Evolutionary conservation across 2,113 vertebrate genomes (phyloP), one percentile per base, ranked within the genome.

Genomic region (Coracopsis vasa): DNA sequence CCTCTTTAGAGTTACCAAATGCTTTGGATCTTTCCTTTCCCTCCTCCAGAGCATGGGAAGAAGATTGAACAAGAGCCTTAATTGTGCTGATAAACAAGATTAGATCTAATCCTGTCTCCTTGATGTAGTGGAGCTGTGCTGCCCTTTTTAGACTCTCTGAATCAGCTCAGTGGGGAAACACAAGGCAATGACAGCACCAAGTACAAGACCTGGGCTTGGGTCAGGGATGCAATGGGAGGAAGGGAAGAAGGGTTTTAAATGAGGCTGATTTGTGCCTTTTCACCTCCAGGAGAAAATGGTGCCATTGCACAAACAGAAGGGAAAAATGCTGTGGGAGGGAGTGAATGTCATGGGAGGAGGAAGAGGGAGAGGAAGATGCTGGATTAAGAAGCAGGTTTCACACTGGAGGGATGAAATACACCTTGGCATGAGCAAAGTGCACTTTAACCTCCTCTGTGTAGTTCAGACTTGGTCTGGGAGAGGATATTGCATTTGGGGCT

Each of bases 381-480:
- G n/a, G 27, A 16, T 65, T 61, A 60, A 78, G 79, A 66, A 51
- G 17, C 41, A 48, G 16, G 7, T 42, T 67, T 84, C 24, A 8
- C 2, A 0, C 2, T 48, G 11, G 20, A 47, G 24, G 35, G 14
- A 11, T 79, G 28, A 41, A 79, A 58, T 54, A 56, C 42, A 41
- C 10, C 16, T 42, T 81, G 27, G 24, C 6, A 3, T 3, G 25
- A 81, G 24, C 11, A 12, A 91, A 47, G 10, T 4, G 5, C 4
- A 2, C 9, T 75, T 47, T 16, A 39, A 42, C 21, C 39, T 25
- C 5, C 11, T 14, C 4, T 6, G 0, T 2, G 13, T 16, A 35
- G 29, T 48, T 47, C n/a, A 77, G 25, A 7, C 47, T 75, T 82
- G 29, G 3, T 42, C 13, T 60, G 3, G 27, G 54, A 54, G 54